A percentile compares a stretch with the other conserved stretches of the same genome.
Evolutionary conservation across 2,888 invertebrate genomes (phyloP).

Genomic region (Allygus modestus): DNA sequence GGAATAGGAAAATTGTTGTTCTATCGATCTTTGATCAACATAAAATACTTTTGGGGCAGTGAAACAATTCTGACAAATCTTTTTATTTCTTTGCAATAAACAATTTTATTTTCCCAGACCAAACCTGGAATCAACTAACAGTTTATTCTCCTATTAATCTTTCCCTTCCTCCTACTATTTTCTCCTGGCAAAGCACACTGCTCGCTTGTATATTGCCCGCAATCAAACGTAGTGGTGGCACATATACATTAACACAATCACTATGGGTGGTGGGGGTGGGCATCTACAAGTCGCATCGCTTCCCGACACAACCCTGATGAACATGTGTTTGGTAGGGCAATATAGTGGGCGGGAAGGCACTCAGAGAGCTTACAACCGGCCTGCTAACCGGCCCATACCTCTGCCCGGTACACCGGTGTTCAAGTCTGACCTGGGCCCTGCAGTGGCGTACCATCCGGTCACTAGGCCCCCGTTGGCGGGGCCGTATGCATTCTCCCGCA

Average conservation of each 20-base stretch:
- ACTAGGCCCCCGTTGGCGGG: constrained; percentile 88
- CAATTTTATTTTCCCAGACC: no score
- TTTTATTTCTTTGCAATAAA: no score
- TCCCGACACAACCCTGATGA: background rate
- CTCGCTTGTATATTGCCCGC: background rate
- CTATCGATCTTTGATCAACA: no score
- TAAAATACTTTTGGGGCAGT: no score
- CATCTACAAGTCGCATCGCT: background rate
- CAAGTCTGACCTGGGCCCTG: constrained; percentile 77
- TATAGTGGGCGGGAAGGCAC: constrained; percentile 59
- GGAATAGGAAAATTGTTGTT: no score
- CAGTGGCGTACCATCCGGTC: constrained; percentile 75
- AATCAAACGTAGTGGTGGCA: background rate
- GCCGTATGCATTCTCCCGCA: constrained; percentile 93
- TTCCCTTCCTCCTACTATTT: no score
- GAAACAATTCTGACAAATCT: no score
- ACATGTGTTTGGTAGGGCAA: constrained; percentile 34
- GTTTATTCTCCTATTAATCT: no score
- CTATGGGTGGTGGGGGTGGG: background rate
- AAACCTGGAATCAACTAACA: no score
- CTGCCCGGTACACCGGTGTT: constrained; percentile 70
- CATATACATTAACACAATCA: no score
- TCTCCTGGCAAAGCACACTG: no score
- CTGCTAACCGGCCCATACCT: constrained; percentile 70
- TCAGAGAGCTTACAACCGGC: constrained; percentile 68